Evolutionary conservation across 1,140 invertebrate genomes (phyloP).

Genomic region (Neodiprion lecontei): DNA sequence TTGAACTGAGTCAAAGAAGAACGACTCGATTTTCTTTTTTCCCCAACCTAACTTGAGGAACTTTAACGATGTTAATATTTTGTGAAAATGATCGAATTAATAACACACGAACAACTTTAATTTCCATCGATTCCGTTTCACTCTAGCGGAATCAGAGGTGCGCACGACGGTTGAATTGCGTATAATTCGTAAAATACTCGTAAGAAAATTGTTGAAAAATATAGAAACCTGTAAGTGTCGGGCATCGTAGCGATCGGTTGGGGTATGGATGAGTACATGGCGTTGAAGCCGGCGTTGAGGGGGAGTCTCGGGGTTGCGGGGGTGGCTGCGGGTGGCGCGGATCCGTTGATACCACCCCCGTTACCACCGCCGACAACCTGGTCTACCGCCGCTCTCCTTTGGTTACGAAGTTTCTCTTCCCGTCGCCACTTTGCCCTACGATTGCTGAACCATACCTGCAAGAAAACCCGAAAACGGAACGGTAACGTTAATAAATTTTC

Average conservation of each 20-base stretch:
- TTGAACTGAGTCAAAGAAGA: too few species aligned
- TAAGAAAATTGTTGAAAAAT: not conserved
- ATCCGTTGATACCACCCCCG: conserved; percentile 60
- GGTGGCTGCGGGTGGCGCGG: conserved; percentile 67
- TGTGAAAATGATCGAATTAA: too few species aligned
- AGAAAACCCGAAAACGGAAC: conserved; percentile 20
- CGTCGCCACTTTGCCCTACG: conserved; percentile 97
- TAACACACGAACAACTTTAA: too few species aligned
- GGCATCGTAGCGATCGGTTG: conserved; percentile 93
- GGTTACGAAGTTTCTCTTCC: conserved; percentile 95
- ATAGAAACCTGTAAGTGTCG: conserved; percentile 87
- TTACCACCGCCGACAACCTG: conserved; percentile 58
- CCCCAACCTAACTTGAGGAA: too few species aligned
- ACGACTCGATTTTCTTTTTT: too few species aligned
- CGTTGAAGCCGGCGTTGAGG: conserved; percentile 88
- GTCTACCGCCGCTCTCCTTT: conserved; percentile 74
- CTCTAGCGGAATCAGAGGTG: too few species aligned
- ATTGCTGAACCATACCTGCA: conserved; percentile 98
- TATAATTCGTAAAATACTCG: too few species aligned
- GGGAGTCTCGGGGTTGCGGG: conserved; percentile 73
- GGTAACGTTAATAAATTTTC: too few species aligned
- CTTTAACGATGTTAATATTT: too few species aligned
- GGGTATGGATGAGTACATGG: conserved; percentile 94
- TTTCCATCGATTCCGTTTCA: too few species aligned
- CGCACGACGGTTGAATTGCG: too few species aligned